A percentile compares a stretch with the other conserved stretches of the same genome.
These are phyloP conservation scores for Cyrtodaria siliqua DNA, from an alignment of 2,888 invertebrate species.

Conservation along the genomic window DNA sequence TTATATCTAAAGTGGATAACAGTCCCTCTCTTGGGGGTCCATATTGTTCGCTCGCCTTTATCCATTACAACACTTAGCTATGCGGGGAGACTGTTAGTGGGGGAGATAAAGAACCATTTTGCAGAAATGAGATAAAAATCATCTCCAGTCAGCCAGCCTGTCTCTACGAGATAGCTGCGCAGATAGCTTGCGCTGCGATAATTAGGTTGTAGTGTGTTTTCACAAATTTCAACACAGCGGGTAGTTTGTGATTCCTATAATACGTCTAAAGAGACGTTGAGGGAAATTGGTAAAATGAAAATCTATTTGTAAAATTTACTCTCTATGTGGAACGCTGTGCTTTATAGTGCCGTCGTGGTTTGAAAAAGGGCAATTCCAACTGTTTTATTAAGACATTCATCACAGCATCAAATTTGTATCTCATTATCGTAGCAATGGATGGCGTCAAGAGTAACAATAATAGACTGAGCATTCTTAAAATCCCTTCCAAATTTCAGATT, in stretches of 20 bases:
- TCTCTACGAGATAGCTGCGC: slow-evolving; percentile 47
- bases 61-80: slow-evolving; percentile 11
- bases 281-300: slow-evolving; percentile 18
- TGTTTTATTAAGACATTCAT: slow-evolving; percentile 48
- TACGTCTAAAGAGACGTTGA: slow-evolving; percentile 21
- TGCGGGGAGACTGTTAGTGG: slow-evolving; percentile 9
- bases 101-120: slow-evolving; percentile 65
- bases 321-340: slow-evolving; percentile 19
- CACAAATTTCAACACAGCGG: slow-evolving; percentile 64
- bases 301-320: slow-evolving; percentile 44
- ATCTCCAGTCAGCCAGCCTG: slow-evolving; percentile 60
- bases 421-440: slow-evolving; percentile 40
- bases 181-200: slow-evolving; percentile 50
- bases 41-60: slow-evolving; percentile 24
- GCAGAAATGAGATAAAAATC: slow-evolving; percentile 65
- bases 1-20: slow-evolving; percentile 40
- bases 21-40: slow-evolving; percentile 48
- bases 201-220: slow-evolving; percentile 58
- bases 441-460: slow-evolving; percentile 41
- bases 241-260: slow-evolving; percentile 30
- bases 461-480: slow-evolving; percentile 27
- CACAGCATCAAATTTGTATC: slow-evolving; percentile 51
- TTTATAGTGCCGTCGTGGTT: slow-evolving; percentile 26
- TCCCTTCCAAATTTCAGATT: slow-evolving; percentile 1
- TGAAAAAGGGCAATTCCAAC: slow-evolving; percentile 27